phyloP scores from a whole-genome alignment of 2,113 vertebrate genomes.

The Anoplopoma fimbria region DNA sequence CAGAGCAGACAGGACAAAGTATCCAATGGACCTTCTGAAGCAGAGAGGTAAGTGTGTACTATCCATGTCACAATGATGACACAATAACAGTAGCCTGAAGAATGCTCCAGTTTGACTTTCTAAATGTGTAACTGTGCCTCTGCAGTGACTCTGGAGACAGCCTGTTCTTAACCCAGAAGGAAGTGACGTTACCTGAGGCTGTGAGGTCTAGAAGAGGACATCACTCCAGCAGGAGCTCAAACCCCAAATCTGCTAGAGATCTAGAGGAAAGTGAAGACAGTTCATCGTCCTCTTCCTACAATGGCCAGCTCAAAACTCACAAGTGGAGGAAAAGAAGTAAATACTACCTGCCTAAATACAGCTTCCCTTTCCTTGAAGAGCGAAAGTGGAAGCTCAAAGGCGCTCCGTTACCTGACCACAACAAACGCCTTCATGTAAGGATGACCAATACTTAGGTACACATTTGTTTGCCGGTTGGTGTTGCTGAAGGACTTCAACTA shows the following conservation, averaged over 20 bases:
- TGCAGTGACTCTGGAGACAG: slow-evolving; percentile 81
- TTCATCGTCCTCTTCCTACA: background rate
- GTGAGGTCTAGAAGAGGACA: slow-evolving; percentile 13
- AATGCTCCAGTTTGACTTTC: background rate
- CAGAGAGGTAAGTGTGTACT: slow-evolving; percentile 61
- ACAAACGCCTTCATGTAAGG: slow-evolving; percentile 61
- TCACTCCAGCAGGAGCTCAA: accelerated
- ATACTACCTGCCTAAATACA: slow-evolving; percentile 16
- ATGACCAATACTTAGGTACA: background rate
- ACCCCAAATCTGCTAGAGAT: background rate
- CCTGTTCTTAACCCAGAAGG: slow-evolving; percentile 80
- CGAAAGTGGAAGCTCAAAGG: accelerated
- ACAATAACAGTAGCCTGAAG: background rate
- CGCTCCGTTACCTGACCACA: accelerated
- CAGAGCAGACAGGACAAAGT: background rate
- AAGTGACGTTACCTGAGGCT: slow-evolving; percentile 7
- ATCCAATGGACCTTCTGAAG: background rate
- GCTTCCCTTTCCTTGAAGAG: slow-evolving; percentile 66
- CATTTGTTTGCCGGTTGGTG: background rate
- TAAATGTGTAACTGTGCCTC: background rate
- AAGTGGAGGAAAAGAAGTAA: background rate
- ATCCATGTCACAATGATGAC: background rate
- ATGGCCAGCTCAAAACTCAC: background rate
- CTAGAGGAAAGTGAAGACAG: background rate
- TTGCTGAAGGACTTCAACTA: background rate